phyloP scores from a whole-genome alignment of 1,140 invertebrate species.

The Calephelis nemesis region DNA sequence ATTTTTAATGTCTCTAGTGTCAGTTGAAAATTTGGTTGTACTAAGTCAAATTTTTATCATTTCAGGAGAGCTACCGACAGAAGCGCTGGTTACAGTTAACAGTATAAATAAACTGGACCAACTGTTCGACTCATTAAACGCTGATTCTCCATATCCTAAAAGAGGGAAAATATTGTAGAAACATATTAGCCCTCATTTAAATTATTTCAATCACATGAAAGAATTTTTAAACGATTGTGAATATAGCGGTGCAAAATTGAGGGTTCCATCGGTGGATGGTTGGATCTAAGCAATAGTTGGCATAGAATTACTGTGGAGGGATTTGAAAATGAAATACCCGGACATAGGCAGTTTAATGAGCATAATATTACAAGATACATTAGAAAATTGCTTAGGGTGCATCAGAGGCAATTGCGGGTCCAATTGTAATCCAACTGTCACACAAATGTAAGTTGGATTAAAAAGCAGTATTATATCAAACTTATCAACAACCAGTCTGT shows the following conservation, averaged over 20 bases:
- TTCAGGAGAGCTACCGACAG: not conserved
- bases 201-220: not conserved
- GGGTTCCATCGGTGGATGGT: not conserved
- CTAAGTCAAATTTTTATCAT: not conserved
- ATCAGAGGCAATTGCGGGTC: too few species aligned
- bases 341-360: too few species aligned
- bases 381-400: too few species aligned
- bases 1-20: too few species aligned
- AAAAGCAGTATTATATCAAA: not conserved
- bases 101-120: conserved; percentile 5
- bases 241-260: not conserved
- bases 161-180: not conserved
- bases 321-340: not conserved
- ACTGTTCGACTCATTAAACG: not conserved
- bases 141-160: not conserved
- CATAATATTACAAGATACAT: too few species aligned
- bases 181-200: not conserved
- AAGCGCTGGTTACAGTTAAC: not conserved
- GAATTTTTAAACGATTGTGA: not conserved
- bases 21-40: too few species aligned
- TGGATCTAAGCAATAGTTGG: not conserved
- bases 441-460: too few species aligned
- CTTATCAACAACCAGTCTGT: not conserved
- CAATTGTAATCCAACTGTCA: too few species aligned
- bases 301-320: not conserved